These are phyloP conservation scores for Hypselothyrea guttata DNA, from an alignment of 2,888 invertebrate species.

Conservation along the genomic window DNA sequence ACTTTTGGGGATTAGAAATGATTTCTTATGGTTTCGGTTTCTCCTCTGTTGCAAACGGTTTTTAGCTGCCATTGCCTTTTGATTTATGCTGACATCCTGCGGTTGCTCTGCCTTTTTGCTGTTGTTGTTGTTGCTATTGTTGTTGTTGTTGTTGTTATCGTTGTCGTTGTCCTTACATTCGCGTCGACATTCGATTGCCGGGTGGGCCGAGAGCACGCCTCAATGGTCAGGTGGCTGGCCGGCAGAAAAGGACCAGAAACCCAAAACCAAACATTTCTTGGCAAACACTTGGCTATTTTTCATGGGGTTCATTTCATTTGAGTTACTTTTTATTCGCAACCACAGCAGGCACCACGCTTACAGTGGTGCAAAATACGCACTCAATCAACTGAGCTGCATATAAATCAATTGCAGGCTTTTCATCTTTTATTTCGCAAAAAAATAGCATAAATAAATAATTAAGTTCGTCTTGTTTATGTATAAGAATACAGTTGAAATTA, in stretches of 20 bases:
- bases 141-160: conserved; percentile 27
- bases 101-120: conserved; percentile 28
- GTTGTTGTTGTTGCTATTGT: not conserved
- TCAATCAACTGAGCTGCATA: not conserved
- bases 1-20: conserved; percentile 76
- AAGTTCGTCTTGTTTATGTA: no score
- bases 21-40: conserved; percentile 63
- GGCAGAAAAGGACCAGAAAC: conserved; percentile 37
- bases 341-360: conserved; percentile 19
- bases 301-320: conserved; percentile 73
- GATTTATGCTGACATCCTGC: conserved; percentile 79
- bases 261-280: conserved; percentile 72
- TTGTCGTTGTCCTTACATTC: conserved; percentile 17
- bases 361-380: conserved; percentile 26
- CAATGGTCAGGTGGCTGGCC: conserved; percentile 64
- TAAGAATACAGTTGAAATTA: no score
- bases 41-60: conserved; percentile 14
- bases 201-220: conserved; percentile 58
- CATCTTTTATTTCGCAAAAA: no score
- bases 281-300: conserved; percentile 76
- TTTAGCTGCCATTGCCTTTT: conserved; percentile 57
- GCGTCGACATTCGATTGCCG: conserved; percentile 51
- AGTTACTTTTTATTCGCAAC: conserved; percentile 66
- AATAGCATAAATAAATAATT: no score
- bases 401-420: not conserved